Evolutionary conservation across 2,113 vertebrate species (phyloP).

Genomic region (Amazona vittata): DNA sequence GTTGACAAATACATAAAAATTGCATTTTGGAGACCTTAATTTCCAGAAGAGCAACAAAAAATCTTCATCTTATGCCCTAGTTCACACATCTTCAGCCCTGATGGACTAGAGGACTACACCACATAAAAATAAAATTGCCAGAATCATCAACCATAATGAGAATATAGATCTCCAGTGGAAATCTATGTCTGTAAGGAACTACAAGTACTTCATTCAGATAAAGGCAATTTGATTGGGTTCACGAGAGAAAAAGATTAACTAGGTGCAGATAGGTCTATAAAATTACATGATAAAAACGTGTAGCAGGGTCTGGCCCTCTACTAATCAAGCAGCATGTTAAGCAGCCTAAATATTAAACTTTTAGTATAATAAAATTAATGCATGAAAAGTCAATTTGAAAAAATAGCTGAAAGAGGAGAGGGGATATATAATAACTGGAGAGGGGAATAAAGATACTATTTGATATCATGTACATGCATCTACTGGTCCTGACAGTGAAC

Average conservation of each 20-base stretch:
- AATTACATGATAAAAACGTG: background rate
- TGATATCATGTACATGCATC: background rate
- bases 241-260: background rate
- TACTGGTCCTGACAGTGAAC: background rate
- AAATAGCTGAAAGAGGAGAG: background rate
- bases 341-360: constrained; percentile 1
- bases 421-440: background rate
- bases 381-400: background rate
- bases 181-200: background rate
- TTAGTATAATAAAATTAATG: background rate
- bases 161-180: background rate
- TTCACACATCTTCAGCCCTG: background rate
- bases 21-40: background rate
- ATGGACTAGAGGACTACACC: background rate
- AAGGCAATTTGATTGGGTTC: background rate
- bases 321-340: background rate
- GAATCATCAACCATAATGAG: background rate
- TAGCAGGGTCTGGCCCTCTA: background rate
- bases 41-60: background rate
- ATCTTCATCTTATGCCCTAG: background rate
- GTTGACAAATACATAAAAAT: background rate
- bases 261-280: background rate
- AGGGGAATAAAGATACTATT: background rate
- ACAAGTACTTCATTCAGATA: background rate
- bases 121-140: background rate